These are phyloP conservation scores for Procavia capensis DNA, from an alignment of 2,113 vertebrate genomes.

Conservation along the genomic window DNA sequence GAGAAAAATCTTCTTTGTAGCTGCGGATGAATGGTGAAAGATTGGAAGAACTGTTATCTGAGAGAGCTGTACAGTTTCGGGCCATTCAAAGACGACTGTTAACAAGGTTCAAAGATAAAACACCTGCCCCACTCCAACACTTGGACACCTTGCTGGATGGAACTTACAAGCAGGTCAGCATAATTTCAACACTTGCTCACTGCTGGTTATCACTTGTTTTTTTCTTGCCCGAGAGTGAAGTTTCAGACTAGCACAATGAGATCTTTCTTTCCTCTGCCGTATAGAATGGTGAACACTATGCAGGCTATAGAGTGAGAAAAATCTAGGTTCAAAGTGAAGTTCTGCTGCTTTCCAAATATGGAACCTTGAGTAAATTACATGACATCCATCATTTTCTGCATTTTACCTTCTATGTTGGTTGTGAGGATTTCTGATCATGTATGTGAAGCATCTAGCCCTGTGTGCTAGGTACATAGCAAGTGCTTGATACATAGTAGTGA, in stretches of 20 bases:
- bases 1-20: conserved; percentile 86
- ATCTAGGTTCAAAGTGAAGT: background rate
- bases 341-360: background rate
- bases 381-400: background rate
- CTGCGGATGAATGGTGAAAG: conserved; percentile 93
- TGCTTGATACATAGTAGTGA: background rate
- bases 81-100: conserved; percentile 96
- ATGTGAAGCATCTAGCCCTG: background rate
- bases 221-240: background rate
- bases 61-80: conserved; percentile 96
- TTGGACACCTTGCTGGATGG: conserved; percentile 97
- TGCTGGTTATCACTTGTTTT: background rate
- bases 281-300: background rate
- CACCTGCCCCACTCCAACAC: conserved; percentile 96
- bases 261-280: background rate
- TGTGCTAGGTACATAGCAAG: background rate
- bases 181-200: background rate
- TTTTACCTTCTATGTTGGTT: background rate
- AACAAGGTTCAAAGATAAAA: conserved; percentile 98
- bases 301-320: background rate
- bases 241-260: background rate
- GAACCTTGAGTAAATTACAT: background rate
- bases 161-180: conserved; percentile 95
- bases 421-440: background rate
- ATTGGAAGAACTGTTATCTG: conserved; percentile 94